Base-by-base conservation (phyloP, 2,888 invertebrate genomes). In the Patella ulyssiponensis region DNA sequence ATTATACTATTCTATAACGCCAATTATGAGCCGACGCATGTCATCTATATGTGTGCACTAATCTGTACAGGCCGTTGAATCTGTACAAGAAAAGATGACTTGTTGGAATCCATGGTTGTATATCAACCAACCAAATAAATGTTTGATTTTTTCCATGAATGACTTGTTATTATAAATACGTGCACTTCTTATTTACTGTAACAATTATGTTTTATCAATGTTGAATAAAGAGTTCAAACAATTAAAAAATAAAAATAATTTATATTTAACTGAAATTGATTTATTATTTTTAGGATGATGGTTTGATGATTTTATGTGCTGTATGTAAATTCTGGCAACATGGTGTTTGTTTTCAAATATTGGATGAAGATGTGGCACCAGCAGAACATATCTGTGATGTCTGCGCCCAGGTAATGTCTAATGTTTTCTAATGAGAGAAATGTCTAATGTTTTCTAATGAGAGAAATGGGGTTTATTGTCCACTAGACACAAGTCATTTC, bases 221-320 rank as follows among this genome's bases (percentile, higher is more conserved):
- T n/a, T n/a, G n/a, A n/a, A n/a, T n/a, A 2, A n/a, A 27, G 44
- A 70, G 70, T 7, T 17, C 70, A 20, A 44, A 20, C 70, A 15
- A 70, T 44, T 70, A 27, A 3, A 27, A 23, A 33, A n/a, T n/a
- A 33, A 33, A 71, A 2, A 4, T 44, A 51, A 4, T 44, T 20
- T n/a, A 64, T 11, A 64, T 20, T n/a, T 17, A 20, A 20, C 17
- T 58, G 20, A 56, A 23, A 9, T 27, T 20, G 44, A 52, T 77
- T 75, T 54, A 44, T 77, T 77, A 76, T 27, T 77, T 84, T 9
- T 80, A 90, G 89, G 91, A 92, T 84, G 91, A 92, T 86, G 92
- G 91, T 4, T 82, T 92, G 81, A 92, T 92, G 92, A 87, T 92
- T n/a, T 83, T 91, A 76, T 92, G 92, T 86, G 88, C 87, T 70